Conservation (phyloP, 2,888 invertebrate species). For the Notodonta dromedarius region DNA sequence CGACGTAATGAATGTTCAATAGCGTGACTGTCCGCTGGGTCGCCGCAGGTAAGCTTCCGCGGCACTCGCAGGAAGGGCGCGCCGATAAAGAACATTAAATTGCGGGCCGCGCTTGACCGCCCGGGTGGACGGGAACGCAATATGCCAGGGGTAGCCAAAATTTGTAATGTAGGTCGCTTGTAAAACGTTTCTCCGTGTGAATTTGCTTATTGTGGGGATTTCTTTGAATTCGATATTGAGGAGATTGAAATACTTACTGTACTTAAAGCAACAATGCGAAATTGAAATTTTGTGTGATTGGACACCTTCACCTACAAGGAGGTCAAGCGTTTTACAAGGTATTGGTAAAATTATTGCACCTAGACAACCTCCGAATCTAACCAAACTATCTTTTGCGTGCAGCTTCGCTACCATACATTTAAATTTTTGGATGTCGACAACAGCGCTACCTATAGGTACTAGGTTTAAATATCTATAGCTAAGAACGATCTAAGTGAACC, state of each 20-base stretch:
- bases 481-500: no score
- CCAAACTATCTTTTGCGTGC: no score
- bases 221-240: not conserved
- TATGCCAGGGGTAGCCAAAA: not conserved
- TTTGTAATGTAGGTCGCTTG: conserved; percentile 3
- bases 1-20: conserved; percentile 5
- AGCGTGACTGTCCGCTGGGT: not conserved
- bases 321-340: not conserved
- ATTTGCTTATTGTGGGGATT: not conserved
- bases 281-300: not conserved
- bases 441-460: no score
- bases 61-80: not conserved
- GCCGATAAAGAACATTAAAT: conserved; percentile 4
- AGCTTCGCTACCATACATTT: no score
- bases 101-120: conserved; percentile 7
- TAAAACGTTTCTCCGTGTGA: conserved; percentile 1
- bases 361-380: no score
- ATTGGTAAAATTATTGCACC: no score
- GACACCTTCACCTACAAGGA: not conserved
- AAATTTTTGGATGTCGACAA: no score
- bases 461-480: no score
- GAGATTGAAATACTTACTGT: not conserved
- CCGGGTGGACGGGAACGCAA: conserved; percentile 1
- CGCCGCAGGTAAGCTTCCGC: conserved; percentile 2
- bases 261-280: not conserved